Conservation (phyloP, 2,113 vertebrate genomes). For the Lasiurus borealis region DNA sequence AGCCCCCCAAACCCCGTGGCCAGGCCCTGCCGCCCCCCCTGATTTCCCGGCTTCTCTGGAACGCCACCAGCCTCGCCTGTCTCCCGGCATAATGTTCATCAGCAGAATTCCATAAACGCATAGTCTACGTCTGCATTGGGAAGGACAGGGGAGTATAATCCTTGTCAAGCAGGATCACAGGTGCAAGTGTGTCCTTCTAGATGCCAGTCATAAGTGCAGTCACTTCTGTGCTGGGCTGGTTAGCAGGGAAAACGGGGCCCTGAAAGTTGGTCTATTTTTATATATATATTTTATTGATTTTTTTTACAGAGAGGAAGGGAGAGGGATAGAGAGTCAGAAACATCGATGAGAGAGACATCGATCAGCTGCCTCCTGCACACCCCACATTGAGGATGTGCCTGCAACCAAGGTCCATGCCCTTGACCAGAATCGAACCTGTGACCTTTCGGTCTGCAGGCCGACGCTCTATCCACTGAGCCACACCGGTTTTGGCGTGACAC, state of each 20-base stretch:
- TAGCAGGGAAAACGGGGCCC: not conserved
- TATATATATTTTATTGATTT: too few species aligned
- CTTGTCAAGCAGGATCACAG: constrained; percentile 10
- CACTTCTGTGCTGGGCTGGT: not conserved
- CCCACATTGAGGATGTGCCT: too few species aligned
- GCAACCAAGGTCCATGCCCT: too few species aligned
- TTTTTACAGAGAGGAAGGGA: too few species aligned
- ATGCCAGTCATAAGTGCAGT: not conserved
- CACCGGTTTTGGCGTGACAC: not conserved
- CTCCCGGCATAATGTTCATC: not conserved
- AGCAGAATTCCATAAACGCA: constrained; percentile 11
- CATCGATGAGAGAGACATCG: too few species aligned
- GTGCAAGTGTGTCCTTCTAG: constrained; percentile 14
- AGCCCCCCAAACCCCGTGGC: not conserved
- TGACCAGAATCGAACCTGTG: too few species aligned
- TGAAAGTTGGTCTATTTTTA: not conserved
- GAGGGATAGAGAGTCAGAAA: too few species aligned
- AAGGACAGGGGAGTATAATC: not conserved
- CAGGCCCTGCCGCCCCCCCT: constrained; percentile 74
- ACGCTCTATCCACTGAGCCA: too few species aligned
- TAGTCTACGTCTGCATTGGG: not conserved
- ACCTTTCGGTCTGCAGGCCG: too few species aligned
- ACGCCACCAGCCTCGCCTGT: not conserved
- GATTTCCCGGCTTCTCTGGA: constrained; percentile 40
- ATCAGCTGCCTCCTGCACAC: too few species aligned